Evolutionary conservation across 2,888 invertebrate genomes (phyloP).

Genomic region (Tricholauxania praeusta): DNA sequence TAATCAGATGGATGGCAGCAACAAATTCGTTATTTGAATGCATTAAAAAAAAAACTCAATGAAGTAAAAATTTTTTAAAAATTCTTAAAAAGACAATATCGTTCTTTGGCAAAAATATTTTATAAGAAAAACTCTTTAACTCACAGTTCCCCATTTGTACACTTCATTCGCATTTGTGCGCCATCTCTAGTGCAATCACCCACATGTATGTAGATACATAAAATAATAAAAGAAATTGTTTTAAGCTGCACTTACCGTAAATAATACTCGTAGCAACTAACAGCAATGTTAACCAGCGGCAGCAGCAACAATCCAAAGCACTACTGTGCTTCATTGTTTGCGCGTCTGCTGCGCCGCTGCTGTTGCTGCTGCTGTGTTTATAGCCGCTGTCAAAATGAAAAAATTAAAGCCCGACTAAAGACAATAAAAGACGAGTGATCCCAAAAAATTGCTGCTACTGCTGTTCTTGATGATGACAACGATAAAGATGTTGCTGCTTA

Average conservation of each 20-base stretch:
- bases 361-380: not conserved
- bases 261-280: constrained; percentile 59
- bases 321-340: constrained; percentile 52
- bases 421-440: constrained; percentile 12
- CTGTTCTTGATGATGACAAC: not conserved
- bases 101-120: too few relatives aligned
- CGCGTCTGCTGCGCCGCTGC: constrained; percentile 35
- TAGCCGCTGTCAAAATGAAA: not conserved
- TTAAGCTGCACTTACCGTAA: constrained; percentile 55
- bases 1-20: too few relatives aligned
- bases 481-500: not conserved
- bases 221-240: constrained; percentile 26
- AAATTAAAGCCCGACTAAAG: not conserved
- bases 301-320: constrained; percentile 51
- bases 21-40: too few relatives aligned
- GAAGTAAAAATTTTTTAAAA: too few relatives aligned
- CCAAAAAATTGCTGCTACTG: not conserved
- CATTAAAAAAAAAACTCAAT: too few relatives aligned
- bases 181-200: constrained; percentile 16
- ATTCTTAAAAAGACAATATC: too few relatives aligned
- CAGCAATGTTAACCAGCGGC: constrained; percentile 59
- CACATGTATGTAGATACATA: constrained; percentile 19
- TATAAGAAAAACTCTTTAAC: too few relatives aligned
- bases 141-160: too few relatives aligned
- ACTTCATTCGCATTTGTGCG: too few relatives aligned